These are phyloP conservation scores for Aphelocoma californica DNA, from an alignment of 2,797 vertebrate genomes.

Conservation along the genomic window DNA sequence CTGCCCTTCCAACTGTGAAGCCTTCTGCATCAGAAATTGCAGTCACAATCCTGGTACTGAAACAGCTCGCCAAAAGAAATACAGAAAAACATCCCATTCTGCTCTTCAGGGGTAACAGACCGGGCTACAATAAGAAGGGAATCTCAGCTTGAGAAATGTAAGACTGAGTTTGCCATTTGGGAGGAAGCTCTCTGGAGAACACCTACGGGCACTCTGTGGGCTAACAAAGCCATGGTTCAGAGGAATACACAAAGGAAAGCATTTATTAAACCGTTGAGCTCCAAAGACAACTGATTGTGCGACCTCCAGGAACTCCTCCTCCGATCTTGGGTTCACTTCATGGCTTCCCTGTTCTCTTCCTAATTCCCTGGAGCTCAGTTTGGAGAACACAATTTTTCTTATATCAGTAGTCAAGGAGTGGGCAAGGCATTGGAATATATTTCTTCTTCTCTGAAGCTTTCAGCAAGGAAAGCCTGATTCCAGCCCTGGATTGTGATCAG, in stretches of 20 bases:
- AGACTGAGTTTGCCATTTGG: not conserved
- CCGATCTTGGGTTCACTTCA: not conserved
- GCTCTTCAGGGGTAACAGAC: not conserved
- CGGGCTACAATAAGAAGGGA: not conserved
- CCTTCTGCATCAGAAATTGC: not conserved
- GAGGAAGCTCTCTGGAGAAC: not conserved
- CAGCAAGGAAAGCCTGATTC: not conserved
- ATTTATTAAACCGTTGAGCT: not conserved
- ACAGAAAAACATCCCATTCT: not conserved
- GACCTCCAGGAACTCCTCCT: not conserved
- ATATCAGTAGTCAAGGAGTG: not conserved
- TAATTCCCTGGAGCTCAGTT: not conserved
- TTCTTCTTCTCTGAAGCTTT: not conserved
- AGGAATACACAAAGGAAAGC: not conserved
- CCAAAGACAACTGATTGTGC: not conserved
- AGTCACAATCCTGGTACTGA: not conserved
- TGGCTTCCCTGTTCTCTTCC: not conserved
- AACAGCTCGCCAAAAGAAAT: not conserved
- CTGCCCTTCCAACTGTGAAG: not conserved
- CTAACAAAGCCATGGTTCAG: not conserved
- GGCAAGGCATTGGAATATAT: not conserved
- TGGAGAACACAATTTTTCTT: not conserved
- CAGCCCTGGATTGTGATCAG: not conserved
- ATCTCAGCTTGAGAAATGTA: not conserved
- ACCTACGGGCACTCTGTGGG: not conserved